Conservation (phyloP, 2,888 invertebrate species). For the Anarsia innoxiella region DNA sequence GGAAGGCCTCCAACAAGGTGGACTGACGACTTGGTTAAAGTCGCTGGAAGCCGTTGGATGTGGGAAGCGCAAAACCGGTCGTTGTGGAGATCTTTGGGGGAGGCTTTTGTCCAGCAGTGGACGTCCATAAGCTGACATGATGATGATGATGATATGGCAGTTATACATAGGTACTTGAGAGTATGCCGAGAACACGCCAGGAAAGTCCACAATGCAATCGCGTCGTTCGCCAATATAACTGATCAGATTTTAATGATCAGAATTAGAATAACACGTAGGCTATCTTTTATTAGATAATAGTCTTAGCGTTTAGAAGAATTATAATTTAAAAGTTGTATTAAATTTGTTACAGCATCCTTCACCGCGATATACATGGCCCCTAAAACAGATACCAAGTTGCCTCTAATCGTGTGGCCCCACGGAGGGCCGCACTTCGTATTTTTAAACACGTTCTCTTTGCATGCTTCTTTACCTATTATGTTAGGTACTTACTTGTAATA, state of each 20-base stretch:
- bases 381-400: conserved; percentile 62
- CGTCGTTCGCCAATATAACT: too few species aligned
- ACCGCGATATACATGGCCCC: conserved; percentile 80
- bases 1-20: neutral
- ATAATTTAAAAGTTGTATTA: too few species aligned
- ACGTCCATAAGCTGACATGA: neutral
- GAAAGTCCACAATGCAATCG: too few species aligned
- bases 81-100: neutral
- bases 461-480: conserved; percentile 76
- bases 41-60: neutral
- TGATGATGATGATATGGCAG: neutral
- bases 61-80: neutral
- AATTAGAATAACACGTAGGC: too few species aligned
- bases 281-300: too few species aligned
- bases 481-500: too few species aligned
- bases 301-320: too few species aligned
- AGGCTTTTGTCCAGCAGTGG: neutral
- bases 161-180: too few species aligned
- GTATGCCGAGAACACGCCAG: too few species aligned
- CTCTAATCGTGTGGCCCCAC: conserved; percentile 85
- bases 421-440: conserved; percentile 87
- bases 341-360: conserved; percentile 79
- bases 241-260: too few species aligned
- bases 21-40: neutral
- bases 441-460: conserved; percentile 77